Percentiles rank a stretch among this genome's conserved stretches.
phyloP scores from a whole-genome alignment of 1,140 invertebrate species.

The Orchesella cincta region DNA sequence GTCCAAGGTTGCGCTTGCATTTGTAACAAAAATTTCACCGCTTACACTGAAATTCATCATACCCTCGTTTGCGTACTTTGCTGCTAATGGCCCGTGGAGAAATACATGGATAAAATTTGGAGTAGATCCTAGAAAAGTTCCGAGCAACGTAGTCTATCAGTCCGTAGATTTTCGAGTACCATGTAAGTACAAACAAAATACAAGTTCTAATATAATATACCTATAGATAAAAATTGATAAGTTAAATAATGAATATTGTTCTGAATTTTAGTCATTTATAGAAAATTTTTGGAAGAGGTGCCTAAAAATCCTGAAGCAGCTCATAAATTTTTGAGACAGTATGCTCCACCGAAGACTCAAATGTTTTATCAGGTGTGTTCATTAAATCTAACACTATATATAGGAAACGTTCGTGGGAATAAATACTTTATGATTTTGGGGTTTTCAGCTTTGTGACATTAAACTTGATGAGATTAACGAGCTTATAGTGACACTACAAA shows the following conservation, averaged over 20 bases:
- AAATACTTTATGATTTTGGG: background rate
- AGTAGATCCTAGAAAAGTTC: constrained; percentile 81
- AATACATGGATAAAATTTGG: constrained; percentile 80
- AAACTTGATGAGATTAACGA: constrained; percentile 80
- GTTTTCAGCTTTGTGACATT: constrained; percentile 79
- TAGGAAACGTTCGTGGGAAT: background rate
- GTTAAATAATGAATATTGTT: constrained; percentile 61
- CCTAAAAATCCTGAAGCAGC: constrained; percentile 57
- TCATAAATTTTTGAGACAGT: constrained; percentile 69
- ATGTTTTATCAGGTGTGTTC: constrained; percentile 75
- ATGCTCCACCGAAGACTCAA: constrained; percentile 72
- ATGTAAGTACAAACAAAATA: constrained; percentile 61
- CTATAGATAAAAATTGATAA: too few relatives aligned
- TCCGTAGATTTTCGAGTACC: constrained; percentile 81
- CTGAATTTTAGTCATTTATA: constrained; percentile 58
- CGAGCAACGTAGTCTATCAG: constrained; percentile 77
- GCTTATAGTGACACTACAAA: constrained; percentile 63
- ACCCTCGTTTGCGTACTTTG: constrained; percentile 80
- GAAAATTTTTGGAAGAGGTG: constrained; percentile 51
- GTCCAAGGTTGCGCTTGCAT: constrained; percentile 74
- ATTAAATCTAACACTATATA: background rate
- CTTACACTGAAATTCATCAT: constrained; percentile 75
- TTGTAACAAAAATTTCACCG: constrained; percentile 64
- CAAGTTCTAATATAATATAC: background rate
- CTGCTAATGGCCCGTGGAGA: constrained; percentile 83